phyloP scores from a whole-genome alignment of 2,113 vertebrate genomes.

The Pantherophis guttatus region DNA sequence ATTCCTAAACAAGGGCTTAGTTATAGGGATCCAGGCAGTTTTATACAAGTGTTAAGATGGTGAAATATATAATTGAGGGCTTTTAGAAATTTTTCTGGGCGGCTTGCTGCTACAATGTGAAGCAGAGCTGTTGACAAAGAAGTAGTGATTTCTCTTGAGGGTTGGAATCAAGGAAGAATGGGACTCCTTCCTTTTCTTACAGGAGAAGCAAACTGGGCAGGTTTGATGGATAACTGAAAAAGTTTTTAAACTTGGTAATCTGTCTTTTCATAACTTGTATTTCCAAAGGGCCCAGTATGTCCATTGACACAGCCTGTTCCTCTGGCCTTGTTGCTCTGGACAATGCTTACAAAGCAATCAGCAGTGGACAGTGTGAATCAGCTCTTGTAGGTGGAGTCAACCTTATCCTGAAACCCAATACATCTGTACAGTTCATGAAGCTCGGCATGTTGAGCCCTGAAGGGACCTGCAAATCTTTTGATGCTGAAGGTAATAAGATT shows the following conservation, averaged over 20 bases:
- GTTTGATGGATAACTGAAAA: not conserved
- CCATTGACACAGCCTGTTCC: slow-evolving; percentile 94
- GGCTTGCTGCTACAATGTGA: not conserved
- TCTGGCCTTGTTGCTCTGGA: slow-evolving; percentile 89
- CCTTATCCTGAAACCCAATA: slow-evolving; percentile 89
- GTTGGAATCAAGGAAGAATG: not conserved
- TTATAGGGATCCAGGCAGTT: too few species aligned
- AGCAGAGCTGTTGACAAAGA: not conserved
- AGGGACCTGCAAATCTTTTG: slow-evolving; percentile 89
- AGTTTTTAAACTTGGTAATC: not conserved
- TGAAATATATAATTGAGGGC: not conserved
- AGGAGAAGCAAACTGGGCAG: not conserved
- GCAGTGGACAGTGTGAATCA: slow-evolving; percentile 75
- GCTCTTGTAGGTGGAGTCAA: slow-evolving; percentile 92
- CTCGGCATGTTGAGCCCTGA: slow-evolving; percentile 90
- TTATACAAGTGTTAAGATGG: not conserved
- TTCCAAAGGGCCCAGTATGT: slow-evolving; percentile 84
- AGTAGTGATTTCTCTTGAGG: not conserved
- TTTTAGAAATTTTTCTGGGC: not conserved
- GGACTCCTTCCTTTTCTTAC: not conserved
- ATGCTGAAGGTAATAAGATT: slow-evolving; percentile 75
- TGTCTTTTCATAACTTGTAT: not conserved
- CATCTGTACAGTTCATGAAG: slow-evolving; percentile 95
- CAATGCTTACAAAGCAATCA: slow-evolving; percentile 85
- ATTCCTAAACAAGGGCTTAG: not conserved